Evolutionary conservation across 1,140 invertebrate genomes (phyloP), one percentile per base, ranked within the genome.

Genomic region (Hypothenemus hampei): DNA sequence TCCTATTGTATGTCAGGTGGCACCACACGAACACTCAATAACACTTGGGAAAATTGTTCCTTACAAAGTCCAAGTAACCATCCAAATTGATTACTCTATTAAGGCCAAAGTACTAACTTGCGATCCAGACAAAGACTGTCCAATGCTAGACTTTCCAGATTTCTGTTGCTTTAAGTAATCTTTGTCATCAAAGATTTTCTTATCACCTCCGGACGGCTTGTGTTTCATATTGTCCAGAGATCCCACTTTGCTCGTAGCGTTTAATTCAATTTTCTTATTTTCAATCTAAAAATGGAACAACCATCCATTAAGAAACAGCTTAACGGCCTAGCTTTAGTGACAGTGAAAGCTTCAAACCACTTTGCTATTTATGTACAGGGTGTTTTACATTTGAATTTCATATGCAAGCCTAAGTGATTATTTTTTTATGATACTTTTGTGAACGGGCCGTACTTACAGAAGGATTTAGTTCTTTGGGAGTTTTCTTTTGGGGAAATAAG

Each of bases 171-270:
- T 86, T 65, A 94, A 82, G 78, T 97, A 97, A 55, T 91, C 89
- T 75, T 89, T 93, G 76, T 94, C 90, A 70, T 94, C 89, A 73
- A 94, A 96, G 67, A 93, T 93, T 76, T 91, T 91, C 72, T 88
- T 86, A 47, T 91, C 90, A 26, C 95, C 94, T 46, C 95, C 95
- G 49, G 92, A 89, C 36, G 95, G 90, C 74, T 83, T 88, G 75
- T 98, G 86, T 70, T 92, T 91, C 49, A 95, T 83, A 73, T 98
- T 97, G 69, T 94, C 90, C 77, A 96, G 69, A 18, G 92, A 96
- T 44, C 91, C 91, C 59, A 96, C 78, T 76, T 91, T 91, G 73
- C 87, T 89, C 72, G 88, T 81, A 52, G 84, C 88, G 73, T 90
- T 89, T 69, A 89, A 80, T 63, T 91, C 87, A 72, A 93, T 69